Conservation (phyloP, 2,888 invertebrate genomes). For the Amiota minor region DNA sequence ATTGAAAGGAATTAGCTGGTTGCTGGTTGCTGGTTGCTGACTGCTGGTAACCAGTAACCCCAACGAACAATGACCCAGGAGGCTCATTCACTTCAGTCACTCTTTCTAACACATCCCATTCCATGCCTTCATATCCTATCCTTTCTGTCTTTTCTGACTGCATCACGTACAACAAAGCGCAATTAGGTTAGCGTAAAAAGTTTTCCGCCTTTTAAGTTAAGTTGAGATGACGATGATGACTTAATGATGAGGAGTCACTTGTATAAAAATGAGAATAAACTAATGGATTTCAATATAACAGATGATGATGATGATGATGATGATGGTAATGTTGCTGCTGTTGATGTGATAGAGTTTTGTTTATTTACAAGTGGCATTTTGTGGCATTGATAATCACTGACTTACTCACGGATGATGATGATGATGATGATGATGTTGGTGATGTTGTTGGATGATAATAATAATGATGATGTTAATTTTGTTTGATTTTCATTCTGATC, state of each 20-base stretch:
- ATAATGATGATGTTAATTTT: slow-evolving; percentile 49
- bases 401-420: slow-evolving; percentile 15
- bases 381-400: too few species aligned
- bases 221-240: background rate
- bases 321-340: slow-evolving; percentile 38
- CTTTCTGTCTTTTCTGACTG: background rate
- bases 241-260: background rate
- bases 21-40: too few species aligned
- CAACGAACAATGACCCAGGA: too few species aligned
- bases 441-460: slow-evolving; percentile 9
- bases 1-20: slow-evolving; percentile 21
- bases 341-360: slow-evolving; percentile 23
- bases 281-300: background rate
- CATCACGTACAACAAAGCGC: slow-evolving; percentile 5
- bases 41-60: too few species aligned
- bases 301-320: slow-evolving; percentile 37
- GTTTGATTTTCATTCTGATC: slow-evolving; percentile 60
- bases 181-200: slow-evolving; percentile 6
- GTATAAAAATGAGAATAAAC: background rate
- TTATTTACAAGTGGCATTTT: too few species aligned
- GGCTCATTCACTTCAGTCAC: too few species aligned
- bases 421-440: slow-evolving; percentile 39
- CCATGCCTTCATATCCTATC: too few species aligned
- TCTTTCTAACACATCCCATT: too few species aligned
- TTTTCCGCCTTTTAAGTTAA: slow-evolving; percentile 15